These are phyloP conservation scores for Melangyna quadrimaculata DNA, from an alignment of 2,888 invertebrate species.

Conservation along the genomic window DNA sequence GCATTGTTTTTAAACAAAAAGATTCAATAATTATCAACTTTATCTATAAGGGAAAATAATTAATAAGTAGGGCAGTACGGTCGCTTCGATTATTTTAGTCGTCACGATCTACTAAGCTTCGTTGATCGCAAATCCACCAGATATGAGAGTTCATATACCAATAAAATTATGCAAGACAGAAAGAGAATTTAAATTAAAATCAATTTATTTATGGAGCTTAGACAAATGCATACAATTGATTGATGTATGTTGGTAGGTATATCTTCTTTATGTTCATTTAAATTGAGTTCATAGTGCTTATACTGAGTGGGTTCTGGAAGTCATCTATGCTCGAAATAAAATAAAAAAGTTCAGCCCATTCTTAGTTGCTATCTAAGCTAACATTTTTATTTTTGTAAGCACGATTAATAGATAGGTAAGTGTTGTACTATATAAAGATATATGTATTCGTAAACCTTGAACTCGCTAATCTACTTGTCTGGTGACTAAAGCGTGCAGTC, in stretches of 20 bases:
- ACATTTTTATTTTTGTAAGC: too few relatives aligned
- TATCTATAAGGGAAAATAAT: background rate
- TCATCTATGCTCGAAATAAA: too few relatives aligned
- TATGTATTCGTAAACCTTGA: too few relatives aligned
- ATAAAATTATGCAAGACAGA: slow-evolving; percentile 22
- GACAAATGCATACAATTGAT: background rate
- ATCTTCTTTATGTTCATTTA: background rate
- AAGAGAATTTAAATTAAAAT: background rate
- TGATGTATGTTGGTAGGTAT: background rate
- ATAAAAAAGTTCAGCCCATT: too few relatives aligned
- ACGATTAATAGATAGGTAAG: too few relatives aligned
- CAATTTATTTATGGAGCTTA: background rate
- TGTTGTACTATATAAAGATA: too few relatives aligned
- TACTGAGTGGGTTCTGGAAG: too few relatives aligned
- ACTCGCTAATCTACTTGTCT: too few relatives aligned
- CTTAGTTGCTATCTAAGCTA: too few relatives aligned
- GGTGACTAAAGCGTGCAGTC: too few relatives aligned
- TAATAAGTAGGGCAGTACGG: slow-evolving; percentile 31
- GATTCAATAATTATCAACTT: slow-evolving; percentile 1
- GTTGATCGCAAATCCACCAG: slow-evolving; percentile 51
- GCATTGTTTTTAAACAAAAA: background rate
- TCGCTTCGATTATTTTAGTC: slow-evolving; percentile 28
- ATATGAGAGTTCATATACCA: too few relatives aligned
- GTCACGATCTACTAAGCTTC: slow-evolving; percentile 24
- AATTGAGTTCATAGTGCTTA: background rate